Evolutionary conservation across 2,888 invertebrate species (phyloP).

Genomic region (Megalurothrips usitatus): DNA sequence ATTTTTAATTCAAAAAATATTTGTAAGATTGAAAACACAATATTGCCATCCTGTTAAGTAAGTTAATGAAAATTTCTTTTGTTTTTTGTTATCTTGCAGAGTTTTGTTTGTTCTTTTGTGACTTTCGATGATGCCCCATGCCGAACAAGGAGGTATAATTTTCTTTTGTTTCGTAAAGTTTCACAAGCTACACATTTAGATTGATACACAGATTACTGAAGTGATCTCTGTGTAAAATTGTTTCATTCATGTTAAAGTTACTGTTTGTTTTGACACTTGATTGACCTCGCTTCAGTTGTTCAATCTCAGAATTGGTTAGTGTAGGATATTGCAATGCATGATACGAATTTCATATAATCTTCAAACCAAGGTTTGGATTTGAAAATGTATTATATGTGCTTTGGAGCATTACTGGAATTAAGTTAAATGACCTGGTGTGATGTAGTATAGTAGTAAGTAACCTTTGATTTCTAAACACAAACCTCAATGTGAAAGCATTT

Average conservation of each 20-base stretch:
- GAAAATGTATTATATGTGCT: neutral
- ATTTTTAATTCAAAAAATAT: too few species aligned
- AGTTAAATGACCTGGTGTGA: conserved; percentile 20
- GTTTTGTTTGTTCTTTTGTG: neutral
- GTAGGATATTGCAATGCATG: too few species aligned
- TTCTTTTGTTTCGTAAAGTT: too few species aligned
- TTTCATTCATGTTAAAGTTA: too few species aligned
- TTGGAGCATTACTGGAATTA: conserved; percentile 19
- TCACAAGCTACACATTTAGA: too few species aligned
- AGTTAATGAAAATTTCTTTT: neutral
- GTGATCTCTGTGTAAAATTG: too few species aligned
- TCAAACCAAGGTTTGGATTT: neutral
- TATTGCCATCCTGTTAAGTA: neutral
- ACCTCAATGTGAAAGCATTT: conserved; percentile 15
- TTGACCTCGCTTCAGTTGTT: too few species aligned
- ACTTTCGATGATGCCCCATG: neutral
- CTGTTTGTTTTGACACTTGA: too few species aligned
- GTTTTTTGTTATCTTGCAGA: neutral
- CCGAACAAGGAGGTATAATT: too few species aligned
- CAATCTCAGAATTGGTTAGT: too few species aligned
- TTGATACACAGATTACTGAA: too few species aligned
- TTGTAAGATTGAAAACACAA: neutral
- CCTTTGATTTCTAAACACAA: neutral
- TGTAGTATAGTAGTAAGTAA: conserved; percentile 1
- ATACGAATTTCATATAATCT: neutral